Base-by-base conservation (phyloP, 2,888 invertebrate genomes). In the Myopa testacea region DNA sequence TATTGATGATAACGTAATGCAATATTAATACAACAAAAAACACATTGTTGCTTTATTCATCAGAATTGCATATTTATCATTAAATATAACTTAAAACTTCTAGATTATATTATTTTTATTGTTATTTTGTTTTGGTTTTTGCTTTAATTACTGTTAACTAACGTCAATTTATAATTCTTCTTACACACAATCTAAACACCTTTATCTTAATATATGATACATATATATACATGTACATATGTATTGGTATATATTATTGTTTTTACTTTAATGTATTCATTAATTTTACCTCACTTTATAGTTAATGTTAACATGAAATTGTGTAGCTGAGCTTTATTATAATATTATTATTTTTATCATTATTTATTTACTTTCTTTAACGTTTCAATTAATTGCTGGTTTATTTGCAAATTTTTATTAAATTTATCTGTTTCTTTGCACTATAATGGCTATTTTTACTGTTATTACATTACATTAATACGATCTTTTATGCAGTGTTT, bases 271-370 rank as follows among this genome's bases (percentile, higher is more conserved):
- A 81, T 60, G 45, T 55, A 55, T 79, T 67, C 26, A 34, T 65
- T 63, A 68, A 58, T 60, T 78, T 70, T 73, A 78, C 80, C 67
- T 79, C 72, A 75, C 19, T 83, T 82, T 87, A 86, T 84, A 86
- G 87, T 85, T 88, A 88, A 88, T 88, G 88, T 88, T 88, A 88
- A 88, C 88, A 88, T 88, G 87, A 84, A 88, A 87, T 87, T 87
- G 86, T 85, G 82, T 80, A 84, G 80, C 81, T 85, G 82, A 45
- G 45, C 45, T 45, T 45, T 45, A 10, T 85, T 82, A 45, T 45
- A 2, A 45, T 45, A 10, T 85, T 82, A 45, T 45, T 45, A 45
- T 45, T 45, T 45, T 10, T 1, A 45, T 45, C 10, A 10, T 45
- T 45, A 45, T 8, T 8, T 8, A 8, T 45, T 45, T 45, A 45